phyloP scores from a whole-genome alignment of 2,113 vertebrate genomes.

The Spizaetus ornatus region DNA sequence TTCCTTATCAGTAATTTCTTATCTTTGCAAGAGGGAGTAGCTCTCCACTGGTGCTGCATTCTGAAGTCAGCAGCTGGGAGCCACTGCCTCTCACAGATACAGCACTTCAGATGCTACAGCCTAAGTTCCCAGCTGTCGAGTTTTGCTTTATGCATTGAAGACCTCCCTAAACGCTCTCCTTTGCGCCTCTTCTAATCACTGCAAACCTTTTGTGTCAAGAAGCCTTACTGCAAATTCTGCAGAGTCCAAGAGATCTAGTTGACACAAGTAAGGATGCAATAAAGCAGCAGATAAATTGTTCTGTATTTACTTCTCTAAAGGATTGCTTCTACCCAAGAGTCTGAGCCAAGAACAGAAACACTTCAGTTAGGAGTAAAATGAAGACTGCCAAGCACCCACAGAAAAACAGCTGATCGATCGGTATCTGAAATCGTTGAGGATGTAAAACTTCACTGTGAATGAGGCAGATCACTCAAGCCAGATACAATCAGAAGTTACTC shows the following conservation, averaged over 20 bases:
- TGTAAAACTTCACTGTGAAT: neutral
- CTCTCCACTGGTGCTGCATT: neutral
- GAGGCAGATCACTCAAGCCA: neutral
- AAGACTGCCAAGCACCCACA: neutral
- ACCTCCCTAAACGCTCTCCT: neutral
- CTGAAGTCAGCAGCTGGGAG: neutral
- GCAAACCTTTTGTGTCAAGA: neutral
- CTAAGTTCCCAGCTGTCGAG: neutral
- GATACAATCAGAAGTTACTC: neutral
- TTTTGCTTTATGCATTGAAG: neutral
- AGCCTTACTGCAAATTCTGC: neutral
- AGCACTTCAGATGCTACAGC: rapidly evolving
- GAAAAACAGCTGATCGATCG: rapidly evolving
- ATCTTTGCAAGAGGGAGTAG: neutral
- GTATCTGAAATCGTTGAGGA: neutral
- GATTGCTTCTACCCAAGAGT: neutral
- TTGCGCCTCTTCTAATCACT: neutral
- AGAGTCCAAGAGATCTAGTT: rapidly evolving
- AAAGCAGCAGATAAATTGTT: neutral
- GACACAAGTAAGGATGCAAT: neutral
- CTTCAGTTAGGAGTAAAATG: neutral
- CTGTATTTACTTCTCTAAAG: neutral
- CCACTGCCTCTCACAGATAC: neutral
- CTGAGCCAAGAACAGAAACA: neutral
- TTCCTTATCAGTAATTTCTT: neutral